Evolutionary conservation across 2,113 vertebrate genomes (phyloP).

Genomic region (Ptilorrhoa leucosticta): DNA sequence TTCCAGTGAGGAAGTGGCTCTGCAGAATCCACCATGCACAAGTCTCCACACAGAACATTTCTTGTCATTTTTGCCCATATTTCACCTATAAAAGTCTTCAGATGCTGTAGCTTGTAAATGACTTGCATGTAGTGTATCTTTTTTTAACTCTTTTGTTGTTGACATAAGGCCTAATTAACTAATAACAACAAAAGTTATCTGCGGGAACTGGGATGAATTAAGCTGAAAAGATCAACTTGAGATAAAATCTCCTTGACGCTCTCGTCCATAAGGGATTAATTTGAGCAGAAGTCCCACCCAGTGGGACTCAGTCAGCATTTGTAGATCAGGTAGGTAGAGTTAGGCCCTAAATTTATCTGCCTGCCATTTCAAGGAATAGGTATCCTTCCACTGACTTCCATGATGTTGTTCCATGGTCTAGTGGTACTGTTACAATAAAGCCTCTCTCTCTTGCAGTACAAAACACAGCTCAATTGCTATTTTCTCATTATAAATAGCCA

Average conservation of each 20-base stretch:
- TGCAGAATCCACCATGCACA: not conserved
- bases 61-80: not conserved
- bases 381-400: not conserved
- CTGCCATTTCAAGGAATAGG: not conserved
- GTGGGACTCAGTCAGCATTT: not conserved
- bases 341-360: not conserved
- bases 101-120: not conserved
- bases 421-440: not conserved
- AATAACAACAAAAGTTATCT: not conserved
- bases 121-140: not conserved
- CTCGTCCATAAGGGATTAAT: not conserved
- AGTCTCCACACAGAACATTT: not conserved
- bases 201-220: not conserved
- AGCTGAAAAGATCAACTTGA: not conserved
- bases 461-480: not conserved
- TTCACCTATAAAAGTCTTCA: not conserved
- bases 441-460: not conserved
- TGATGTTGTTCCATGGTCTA: not conserved
- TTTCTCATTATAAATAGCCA: not conserved
- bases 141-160: not conserved
- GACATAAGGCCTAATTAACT: not conserved
- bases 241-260: not conserved
- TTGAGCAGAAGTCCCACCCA: not conserved
- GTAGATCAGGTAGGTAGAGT: not conserved
- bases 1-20: not conserved